Conservation (phyloP, 2,888 invertebrate species). For the Diarsia rubi region DNA sequence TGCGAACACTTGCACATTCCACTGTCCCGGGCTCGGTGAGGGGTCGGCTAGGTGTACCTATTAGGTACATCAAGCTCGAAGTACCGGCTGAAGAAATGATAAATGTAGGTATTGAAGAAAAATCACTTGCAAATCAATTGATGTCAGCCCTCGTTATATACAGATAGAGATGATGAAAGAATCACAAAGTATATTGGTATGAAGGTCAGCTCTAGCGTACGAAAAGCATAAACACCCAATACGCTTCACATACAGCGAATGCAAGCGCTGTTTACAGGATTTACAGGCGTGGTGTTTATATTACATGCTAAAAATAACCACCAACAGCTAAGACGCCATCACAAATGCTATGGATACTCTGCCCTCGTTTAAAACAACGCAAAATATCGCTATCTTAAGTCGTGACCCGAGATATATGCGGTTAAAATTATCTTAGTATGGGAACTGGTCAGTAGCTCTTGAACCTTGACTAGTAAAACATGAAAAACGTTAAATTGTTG, state of each 20-base stretch:
- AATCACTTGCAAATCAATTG: neutral
- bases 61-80: neutral
- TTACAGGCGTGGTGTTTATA: neutral
- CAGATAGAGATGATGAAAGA: neutral
- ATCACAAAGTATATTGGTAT: neutral
- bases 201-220: neutral
- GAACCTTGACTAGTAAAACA: constrained; percentile 72
- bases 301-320: constrained; percentile 18
- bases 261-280: neutral
- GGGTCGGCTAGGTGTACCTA: too few species aligned
- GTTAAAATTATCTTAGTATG: constrained; percentile 62
- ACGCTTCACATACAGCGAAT: neutral
- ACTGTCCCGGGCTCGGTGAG: too few species aligned
- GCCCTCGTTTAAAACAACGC: constrained; percentile 66
- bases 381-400: constrained; percentile 72
- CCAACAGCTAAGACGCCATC: neutral
- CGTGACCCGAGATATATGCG: constrained; percentile 70
- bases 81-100: neutral
- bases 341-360: neutral
- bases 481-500: constrained; percentile 81
- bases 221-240: neutral
- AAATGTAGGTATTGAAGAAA: neutral
- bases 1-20: too few species aligned
- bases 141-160: neutral
- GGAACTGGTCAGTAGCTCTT: constrained; percentile 72